Evolutionary conservation across 2,113 vertebrate species (phyloP), one percentile per base, ranked within the genome.

Genomic region (Dolichotis patagonum): DNA sequence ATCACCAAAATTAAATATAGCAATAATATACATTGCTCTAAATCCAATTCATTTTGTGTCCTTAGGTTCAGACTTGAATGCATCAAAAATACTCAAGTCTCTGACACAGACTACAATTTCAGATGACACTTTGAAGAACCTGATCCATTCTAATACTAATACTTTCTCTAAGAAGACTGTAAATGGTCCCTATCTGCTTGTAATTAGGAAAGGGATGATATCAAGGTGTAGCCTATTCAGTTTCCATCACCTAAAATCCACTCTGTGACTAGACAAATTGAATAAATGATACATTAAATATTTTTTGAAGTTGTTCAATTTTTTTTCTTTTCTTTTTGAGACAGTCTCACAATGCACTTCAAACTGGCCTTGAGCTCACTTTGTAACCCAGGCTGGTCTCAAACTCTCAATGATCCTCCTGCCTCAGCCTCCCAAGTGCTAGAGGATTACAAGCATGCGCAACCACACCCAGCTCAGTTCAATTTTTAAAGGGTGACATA

Each of bases 31-130:
- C 8, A 7, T 63, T 78, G 52, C 16, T 63, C 41, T 84, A 91
- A 94, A 56, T 89, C n/a, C 56, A 94, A 46, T 90, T 88, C 43
- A 83, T 92, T 90, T 77, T 96, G 52, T 92, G 46, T 30, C 87
- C 80, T 78, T 85, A 17, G 6, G 43, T 82, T 94, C 52, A 87
- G 60, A 52, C 8, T 63, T 54, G 93, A 60, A 1, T 67, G 52
- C 46, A 85, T 90, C 41, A 90, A 77, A 90, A 96, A 43, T 7
- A 86, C 24, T 90, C 17, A 75, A 65, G n/a, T 71, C 30, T 89
- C 69, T 94, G 24, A 67, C 1, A 67, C 0, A 73, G 67, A 58
- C 86, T 52, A 87, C 1, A 46, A 17, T 26, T 95, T 7, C 13
- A 83, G 41, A 46, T 9, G 35, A 93, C 2, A 52, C 26, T n/a